Evolutionary conservation across 2,113 vertebrate species (phyloP).

Genomic region (Erpornis zantholeuca): DNA sequence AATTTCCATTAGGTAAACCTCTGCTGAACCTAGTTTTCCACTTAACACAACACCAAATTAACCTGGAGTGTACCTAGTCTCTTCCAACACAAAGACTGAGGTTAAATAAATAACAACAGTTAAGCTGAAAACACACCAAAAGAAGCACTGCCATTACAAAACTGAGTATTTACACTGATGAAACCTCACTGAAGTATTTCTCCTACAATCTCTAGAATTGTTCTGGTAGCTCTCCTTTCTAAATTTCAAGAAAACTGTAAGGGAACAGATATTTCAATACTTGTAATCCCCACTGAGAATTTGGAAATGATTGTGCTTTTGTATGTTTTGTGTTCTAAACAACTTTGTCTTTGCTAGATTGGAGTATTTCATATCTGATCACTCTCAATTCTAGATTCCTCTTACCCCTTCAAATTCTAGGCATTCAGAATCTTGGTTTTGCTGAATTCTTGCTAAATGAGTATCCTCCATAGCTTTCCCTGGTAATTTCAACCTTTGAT

Average conservation of each 20-base stretch:
- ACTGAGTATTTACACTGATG: neutral
- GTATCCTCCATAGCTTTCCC: neutral
- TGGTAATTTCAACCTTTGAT: neutral
- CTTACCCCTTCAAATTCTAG: neutral
- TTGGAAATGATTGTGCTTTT: neutral
- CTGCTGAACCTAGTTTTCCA: neutral
- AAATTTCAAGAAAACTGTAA: neutral
- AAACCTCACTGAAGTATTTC: neutral
- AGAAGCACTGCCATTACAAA: neutral
- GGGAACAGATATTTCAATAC: neutral
- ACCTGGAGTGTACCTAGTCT: neutral
- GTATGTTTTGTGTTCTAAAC: neutral
- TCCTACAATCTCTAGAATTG: neutral
- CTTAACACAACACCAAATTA: neutral
- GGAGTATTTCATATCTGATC: neutral
- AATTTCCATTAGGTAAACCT: neutral
- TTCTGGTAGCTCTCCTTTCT: neutral
- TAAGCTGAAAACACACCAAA: neutral
- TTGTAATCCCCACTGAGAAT: neutral
- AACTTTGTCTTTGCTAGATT: neutral
- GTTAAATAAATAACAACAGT: neutral
- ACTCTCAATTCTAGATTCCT: neutral
- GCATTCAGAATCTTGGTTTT: neutral
- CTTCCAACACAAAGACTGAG: neutral
- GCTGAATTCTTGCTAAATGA: neutral